Percentiles rank a stretch among this genome's conserved stretches.
Evolutionary conservation across 2,888 invertebrate genomes (phyloP).

Genomic region (Machimus atricapillus): DNA sequence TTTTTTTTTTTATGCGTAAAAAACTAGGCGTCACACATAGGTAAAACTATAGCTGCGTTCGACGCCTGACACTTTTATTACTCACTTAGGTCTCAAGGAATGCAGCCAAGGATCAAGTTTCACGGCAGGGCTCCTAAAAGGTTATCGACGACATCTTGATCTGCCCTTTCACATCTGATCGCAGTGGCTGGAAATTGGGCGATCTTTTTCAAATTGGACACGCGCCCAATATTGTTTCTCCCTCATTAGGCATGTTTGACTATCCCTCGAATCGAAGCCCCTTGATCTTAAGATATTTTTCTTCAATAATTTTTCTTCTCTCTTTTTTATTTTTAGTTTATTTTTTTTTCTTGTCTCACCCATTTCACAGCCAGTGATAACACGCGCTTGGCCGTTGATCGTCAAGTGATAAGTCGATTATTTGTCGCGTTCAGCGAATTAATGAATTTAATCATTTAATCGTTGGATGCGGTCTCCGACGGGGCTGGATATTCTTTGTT

Average conservation of each 20-base stretch:
- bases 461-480: neutral
- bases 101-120: neutral
- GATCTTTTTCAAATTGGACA: slow-evolving; percentile 16
- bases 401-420: slow-evolving; percentile 6
- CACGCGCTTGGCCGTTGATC: neutral
- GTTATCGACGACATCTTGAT: slow-evolving; percentile 1
- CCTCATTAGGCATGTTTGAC: neutral
- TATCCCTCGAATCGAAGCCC: neutral
- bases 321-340: no score
- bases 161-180: neutral
- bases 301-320: neutral
- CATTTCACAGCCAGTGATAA: neutral
- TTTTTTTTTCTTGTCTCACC: neutral
- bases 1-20: neutral
- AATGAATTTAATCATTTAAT: neutral
- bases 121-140: neutral
- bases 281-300: neutral
- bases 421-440: neutral
- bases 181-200: neutral
- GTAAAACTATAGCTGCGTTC: neutral
- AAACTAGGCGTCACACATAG: neutral
- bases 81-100: neutral
- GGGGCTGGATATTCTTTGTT: neutral
- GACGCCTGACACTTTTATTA: slow-evolving; percentile 15
- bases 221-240: slow-evolving; percentile 17